Percentiles rank a stretch among this genome's conserved stretches.
These are phyloP conservation scores for Zaprionus ornatus DNA, from an alignment of 1,140 invertebrate genomes.

Conservation along the genomic window DNA sequence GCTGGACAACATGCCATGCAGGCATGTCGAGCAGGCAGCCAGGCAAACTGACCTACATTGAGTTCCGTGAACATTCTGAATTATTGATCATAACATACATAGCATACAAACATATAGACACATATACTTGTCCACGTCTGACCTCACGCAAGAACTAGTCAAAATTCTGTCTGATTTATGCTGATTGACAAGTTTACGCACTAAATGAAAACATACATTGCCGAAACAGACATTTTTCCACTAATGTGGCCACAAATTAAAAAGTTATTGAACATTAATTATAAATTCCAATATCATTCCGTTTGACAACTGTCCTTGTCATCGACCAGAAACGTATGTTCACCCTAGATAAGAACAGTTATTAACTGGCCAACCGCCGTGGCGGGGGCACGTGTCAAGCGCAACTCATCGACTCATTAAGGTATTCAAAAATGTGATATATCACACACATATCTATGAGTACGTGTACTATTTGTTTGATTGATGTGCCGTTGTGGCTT, in stretches of 20 bases:
- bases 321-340: constrained; percentile 36
- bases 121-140: constrained; percentile 35
- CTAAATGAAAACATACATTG: constrained; percentile 52
- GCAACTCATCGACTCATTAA: constrained; percentile 25
- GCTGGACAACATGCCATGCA: constrained; percentile 53
- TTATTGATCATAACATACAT: constrained; percentile 43
- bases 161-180: constrained; percentile 47
- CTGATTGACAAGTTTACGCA: constrained; percentile 72
- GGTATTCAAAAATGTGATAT: constrained; percentile 49
- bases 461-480: constrained; percentile 39
- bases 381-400: constrained; percentile 51
- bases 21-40: constrained; percentile 21
- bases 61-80: constrained; percentile 55
- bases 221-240: constrained; percentile 33
- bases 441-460: constrained; percentile 18
- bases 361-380: constrained; percentile 1
- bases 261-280: constrained; percentile 78
- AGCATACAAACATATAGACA: not conserved
- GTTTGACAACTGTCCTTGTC: constrained; percentile 61
- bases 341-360: constrained; percentile 62
- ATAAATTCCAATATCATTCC: constrained; percentile 68
- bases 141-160: constrained; percentile 59
- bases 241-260: constrained; percentile 52
- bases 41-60: constrained; percentile 65
- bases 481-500: constrained; percentile 42